Conservation (phyloP, 2,797 vertebrate species). For the Apodemus agrarius region DNA sequence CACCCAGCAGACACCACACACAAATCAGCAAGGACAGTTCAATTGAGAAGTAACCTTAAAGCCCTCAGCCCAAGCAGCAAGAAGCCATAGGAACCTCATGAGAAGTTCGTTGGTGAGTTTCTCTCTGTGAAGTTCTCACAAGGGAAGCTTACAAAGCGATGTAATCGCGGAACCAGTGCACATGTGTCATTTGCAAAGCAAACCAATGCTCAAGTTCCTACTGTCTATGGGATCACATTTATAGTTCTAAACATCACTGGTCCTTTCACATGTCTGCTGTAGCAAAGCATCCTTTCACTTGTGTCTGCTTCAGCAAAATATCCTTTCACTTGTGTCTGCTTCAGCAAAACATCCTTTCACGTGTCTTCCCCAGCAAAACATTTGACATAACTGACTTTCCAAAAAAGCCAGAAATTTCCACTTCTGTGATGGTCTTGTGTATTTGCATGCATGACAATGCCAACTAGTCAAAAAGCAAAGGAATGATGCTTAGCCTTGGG, state of each 20-base stretch:
- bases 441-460: not conserved
- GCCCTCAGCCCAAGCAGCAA: not conserved
- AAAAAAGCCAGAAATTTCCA: not conserved
- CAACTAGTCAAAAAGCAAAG: not conserved
- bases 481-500: not conserved
- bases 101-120: no score
- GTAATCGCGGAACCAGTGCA: not conserved
- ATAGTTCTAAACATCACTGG: not conserved
- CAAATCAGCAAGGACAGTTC: not conserved
- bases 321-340: no score
- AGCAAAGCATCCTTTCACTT: not conserved
- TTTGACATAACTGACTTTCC: not conserved
- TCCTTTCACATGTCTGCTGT: not conserved
- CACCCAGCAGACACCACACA: not conserved
- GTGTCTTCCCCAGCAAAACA: not conserved
- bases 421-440: not conserved
- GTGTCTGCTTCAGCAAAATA: no score
- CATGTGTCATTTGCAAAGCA: not conserved
- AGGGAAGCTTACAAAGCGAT: no score
- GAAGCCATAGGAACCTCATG: not conserved
- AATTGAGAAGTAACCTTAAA: not conserved
- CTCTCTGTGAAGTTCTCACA: no score
- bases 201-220: not conserved
- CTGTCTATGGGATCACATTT: not conserved
- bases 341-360: no score